Evolutionary conservation across 2,888 invertebrate genomes (phyloP), one percentile per base, ranked within the genome.

Genomic region (Tiphia femorata): DNA sequence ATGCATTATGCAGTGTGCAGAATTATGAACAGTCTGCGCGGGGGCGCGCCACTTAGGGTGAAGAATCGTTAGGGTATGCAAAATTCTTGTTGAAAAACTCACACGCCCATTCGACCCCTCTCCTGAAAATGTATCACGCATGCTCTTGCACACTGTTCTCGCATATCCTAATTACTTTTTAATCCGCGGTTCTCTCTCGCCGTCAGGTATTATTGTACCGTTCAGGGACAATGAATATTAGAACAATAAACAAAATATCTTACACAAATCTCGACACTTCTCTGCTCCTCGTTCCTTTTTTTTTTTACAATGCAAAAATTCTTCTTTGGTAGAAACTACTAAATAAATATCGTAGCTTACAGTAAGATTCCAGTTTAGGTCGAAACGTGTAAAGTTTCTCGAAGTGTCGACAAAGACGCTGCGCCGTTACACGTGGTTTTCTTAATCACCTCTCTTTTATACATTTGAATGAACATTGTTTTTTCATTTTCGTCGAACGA

Each of bases 271-370:
- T 62, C 62, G 59, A 64, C 54, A 64, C 12, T 33, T 33, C 62
- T 54, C 38, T 27, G 27, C 16, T 12, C n/a, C 21, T 41, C 21
- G 21, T 46, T 35, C 43, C 25, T 16, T 33, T 44, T 27, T 48
- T 20, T 71, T 58, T 75, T 73, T 77, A 78, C 76, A 78, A 70
- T 73, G 70, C 64, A 70, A 74, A 77, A 72, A 58, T 71, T 74
- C 63, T 53, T 83, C 83, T 83, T 83, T 83, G 83, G 83, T 83
- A 82, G 73, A 76, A 78, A 78, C 79, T 82, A 81, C 77, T 75
- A 81, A 80, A 81, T 81, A 81, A 82, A 81, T 80, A 81, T 78
- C 66, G 73, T 78, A 73, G 67, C 73, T 76, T 76, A 75, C 54
- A 64, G 49, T 69, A 70, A 62, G 50, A 65, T 59, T 68, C 64